Evolutionary conservation across 2,797 vertebrate species (phyloP), one percentile per base, ranked within the genome.

Genomic region (Danio albolineatus): DNA sequence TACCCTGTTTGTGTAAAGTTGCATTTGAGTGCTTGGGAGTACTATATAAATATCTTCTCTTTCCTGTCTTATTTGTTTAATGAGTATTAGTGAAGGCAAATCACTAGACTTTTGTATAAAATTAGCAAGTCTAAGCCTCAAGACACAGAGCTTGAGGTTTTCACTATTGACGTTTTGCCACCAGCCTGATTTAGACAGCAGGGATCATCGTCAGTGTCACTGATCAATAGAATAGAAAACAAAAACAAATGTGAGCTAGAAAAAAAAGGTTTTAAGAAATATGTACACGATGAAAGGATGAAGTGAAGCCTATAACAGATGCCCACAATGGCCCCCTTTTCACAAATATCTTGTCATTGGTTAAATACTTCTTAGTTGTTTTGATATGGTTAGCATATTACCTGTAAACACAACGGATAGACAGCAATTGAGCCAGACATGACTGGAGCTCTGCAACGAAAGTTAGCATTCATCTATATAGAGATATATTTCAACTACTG

Each of bases 51-150:
- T 57, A 48, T 19, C 13, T 41, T 28, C n/a, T 41, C 16, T n/a
- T 48, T 59, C 10, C 48, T 54, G 9, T 70, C 36, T 14, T 56
- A 16, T 78, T 74, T 88, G 49, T 41, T 53, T 77, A 76, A 84
- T 83, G 61, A 82, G 51, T 65, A 59, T 66, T 85, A 10, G 49
- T 59, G 38, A 9, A 61, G 66, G 39, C 60, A 81, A 65, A 71
- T 38, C 48, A 70, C 5, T 4, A 10, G 16, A 74, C 57, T 41
- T 76, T 76, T 54, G 54, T 79, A 2, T 88, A 82, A 87, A 78
- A 81, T 85, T 83, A 84, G 76, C 71, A 38, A 54, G 46, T 71
- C 53, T 72, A 78, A 64, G 48, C 75, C 76, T 39, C 44, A 38
- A 73, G 74, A 73, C 67, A 82, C 36, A 17, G 70, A 49, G 61